Evolutionary conservation across 2,888 invertebrate genomes (phyloP).

Genomic region (Beris chalybata): DNA sequence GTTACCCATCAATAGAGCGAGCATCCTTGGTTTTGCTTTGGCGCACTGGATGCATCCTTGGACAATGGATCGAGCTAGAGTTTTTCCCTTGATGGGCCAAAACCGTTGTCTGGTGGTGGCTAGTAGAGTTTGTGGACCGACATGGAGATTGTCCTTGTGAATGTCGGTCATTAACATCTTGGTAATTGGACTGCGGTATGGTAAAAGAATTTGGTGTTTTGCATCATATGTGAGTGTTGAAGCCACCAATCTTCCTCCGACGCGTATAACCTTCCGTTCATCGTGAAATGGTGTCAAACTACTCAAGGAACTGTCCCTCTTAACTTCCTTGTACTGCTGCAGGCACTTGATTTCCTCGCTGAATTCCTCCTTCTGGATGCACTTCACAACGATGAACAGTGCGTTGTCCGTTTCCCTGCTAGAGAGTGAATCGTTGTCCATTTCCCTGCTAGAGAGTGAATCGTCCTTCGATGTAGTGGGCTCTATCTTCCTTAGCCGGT

Average conservation of each 20-base stretch:
- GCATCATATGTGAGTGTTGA: too few relatives aligned
- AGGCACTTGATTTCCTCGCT: not conserved
- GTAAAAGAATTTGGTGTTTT: slow-evolving; percentile 36
- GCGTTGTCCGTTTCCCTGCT: not conserved
- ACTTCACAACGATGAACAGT: not conserved
- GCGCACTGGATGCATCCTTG: slow-evolving; percentile 38
- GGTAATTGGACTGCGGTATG: slow-evolving; percentile 36
- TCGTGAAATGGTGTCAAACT: slow-evolving; percentile 32
- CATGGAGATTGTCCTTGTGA: slow-evolving; percentile 16
- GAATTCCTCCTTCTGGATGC: not conserved
- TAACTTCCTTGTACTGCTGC: not conserved
- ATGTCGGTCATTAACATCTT: slow-evolving; percentile 26
- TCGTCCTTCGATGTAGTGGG: not conserved
- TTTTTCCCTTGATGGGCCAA: slow-evolving; percentile 42
- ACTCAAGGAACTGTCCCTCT: not conserved
- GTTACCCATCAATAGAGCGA: slow-evolving; percentile 43
- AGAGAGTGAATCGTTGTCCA: too few relatives aligned
- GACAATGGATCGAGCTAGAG: slow-evolving; percentile 35
- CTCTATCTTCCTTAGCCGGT: not conserved
- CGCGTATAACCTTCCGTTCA: slow-evolving; percentile 24
- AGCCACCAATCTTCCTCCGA: slow-evolving; percentile 31
- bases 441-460: too few relatives aligned
- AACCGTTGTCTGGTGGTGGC: slow-evolving; percentile 38
- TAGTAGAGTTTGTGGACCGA: slow-evolving; percentile 28
- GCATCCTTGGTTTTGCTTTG: slow-evolving; percentile 33